phyloP scores from a whole-genome alignment of 2,797 vertebrate genomes.

The Pristis pectinata region DNA sequence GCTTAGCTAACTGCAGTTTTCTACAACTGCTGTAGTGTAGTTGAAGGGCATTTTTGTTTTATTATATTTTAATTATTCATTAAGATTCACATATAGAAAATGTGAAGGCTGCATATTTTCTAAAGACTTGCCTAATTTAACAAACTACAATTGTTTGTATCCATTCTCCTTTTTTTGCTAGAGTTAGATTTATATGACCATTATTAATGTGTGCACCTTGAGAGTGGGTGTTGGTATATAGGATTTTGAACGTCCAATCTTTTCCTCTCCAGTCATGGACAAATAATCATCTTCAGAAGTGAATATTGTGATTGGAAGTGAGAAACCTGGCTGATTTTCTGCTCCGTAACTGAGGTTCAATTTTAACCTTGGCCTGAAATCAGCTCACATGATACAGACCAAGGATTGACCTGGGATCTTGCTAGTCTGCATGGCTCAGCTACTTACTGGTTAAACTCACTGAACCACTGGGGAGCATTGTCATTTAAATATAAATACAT shows the following conservation, averaged over 20 bases:
- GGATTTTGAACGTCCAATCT: not conserved
- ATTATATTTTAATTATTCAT: constrained; percentile 35
- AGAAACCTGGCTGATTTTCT: not conserved
- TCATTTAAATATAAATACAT: constrained; percentile 11
- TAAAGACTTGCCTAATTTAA: constrained; percentile 13
- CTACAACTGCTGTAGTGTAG: not conserved
- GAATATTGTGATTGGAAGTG: not conserved
- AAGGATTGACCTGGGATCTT: not conserved
- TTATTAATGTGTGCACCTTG: not conserved
- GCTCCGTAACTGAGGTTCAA: not conserved
- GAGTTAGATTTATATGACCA: not conserved
- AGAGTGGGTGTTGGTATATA: not conserved
- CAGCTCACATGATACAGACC: not conserved
- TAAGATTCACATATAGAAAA: not conserved
- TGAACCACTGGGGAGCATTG: not conserved
- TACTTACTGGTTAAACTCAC: not conserved
- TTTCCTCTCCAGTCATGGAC: not conserved
- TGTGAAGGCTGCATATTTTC: constrained; percentile 3
- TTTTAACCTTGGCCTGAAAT: not conserved
- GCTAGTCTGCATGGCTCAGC: not conserved
- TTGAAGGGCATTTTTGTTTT: constrained; percentile 22
- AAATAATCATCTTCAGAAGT: not conserved
- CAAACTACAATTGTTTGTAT: not conserved
- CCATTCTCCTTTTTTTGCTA: not conserved
- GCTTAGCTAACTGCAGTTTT: constrained; percentile 3